Conservation (phyloP, 2,797 vertebrate genomes). For the Paedocypris micromegethes region DNA sequence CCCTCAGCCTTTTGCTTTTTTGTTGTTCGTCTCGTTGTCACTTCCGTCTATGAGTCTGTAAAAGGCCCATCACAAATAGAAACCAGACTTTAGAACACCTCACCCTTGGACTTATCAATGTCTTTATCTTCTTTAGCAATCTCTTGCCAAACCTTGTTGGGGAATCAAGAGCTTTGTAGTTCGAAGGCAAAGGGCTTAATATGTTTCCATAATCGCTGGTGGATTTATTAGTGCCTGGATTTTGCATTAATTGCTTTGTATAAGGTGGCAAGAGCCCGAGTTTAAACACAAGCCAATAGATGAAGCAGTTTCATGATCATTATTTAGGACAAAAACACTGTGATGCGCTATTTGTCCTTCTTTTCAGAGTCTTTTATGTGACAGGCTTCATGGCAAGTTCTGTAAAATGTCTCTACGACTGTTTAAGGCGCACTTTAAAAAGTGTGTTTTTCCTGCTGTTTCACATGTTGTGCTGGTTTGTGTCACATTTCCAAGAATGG, state of each 20-base stretch:
- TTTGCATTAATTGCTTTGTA: constrained; percentile 1
- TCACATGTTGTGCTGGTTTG: too few relatives aligned
- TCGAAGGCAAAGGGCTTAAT: constrained; percentile 20
- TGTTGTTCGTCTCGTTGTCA: constrained; percentile 1
- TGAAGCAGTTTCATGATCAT: constrained; percentile 15
- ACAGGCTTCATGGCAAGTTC: too few relatives aligned
- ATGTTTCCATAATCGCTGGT: constrained; percentile 10
- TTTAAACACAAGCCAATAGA: constrained; percentile 29
- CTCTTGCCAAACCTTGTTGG: constrained; percentile 36
- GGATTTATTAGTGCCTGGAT: constrained; percentile 21
- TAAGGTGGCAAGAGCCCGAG: constrained; percentile 15
- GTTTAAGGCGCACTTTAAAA: constrained; percentile 14
- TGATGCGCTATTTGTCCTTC: too few relatives aligned
- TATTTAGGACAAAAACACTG: too few relatives aligned
- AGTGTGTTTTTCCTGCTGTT: too few relatives aligned
- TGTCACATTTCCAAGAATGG: too few relatives aligned
- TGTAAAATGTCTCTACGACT: background rate
- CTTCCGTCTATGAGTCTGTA: constrained; percentile 8
- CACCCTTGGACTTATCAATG: constrained; percentile 60
- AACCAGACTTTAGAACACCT: constrained; percentile 56
- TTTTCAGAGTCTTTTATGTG: too few relatives aligned
- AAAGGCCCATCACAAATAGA: constrained; percentile 52
- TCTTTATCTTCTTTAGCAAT: constrained; percentile 59
- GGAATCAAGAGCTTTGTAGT: constrained; percentile 19
- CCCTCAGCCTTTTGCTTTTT: constrained; percentile 44